Conservation (phyloP, 1,140 invertebrate species). For the Drosophila sucinea region DNA sequence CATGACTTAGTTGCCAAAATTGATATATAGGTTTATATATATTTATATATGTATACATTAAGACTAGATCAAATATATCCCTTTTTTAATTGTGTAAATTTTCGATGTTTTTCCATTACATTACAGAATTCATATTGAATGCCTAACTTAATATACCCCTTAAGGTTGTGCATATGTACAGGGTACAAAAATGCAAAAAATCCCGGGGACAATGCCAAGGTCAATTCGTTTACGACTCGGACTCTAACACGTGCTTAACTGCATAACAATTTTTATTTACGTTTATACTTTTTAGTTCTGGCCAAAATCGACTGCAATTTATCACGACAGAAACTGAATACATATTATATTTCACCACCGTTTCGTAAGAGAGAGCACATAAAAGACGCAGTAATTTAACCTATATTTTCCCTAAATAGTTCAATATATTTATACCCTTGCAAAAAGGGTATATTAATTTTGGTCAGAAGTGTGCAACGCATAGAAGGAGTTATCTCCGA, state of each 20-base stretch:
- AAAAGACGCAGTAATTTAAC: background rate
- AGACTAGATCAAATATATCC: too few species aligned
- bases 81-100: too few species aligned
- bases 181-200: background rate
- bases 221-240: background rate
- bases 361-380: background rate
- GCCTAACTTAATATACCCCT: background rate
- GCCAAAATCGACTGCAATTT: background rate
- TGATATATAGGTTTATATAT: too few species aligned
- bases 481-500: too few species aligned
- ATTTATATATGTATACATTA: too few species aligned
- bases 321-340: background rate
- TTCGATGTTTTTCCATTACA: background rate
- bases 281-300: background rate
- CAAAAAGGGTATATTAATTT: too few species aligned
- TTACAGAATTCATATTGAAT: background rate
- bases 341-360: background rate
- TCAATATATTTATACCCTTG: too few species aligned
- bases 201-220: background rate
- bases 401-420: too few species aligned
- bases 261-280: background rate
- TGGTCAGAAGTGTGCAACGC: too few species aligned
- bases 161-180: background rate
- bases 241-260: slow-evolving; percentile 1
- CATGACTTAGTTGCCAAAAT: too few species aligned